Percentiles rank a stretch among this genome's conserved stretches.
Conservation (phyloP, 1,140 invertebrate species). For the Brachionus asplanchnoidis region DNA sequence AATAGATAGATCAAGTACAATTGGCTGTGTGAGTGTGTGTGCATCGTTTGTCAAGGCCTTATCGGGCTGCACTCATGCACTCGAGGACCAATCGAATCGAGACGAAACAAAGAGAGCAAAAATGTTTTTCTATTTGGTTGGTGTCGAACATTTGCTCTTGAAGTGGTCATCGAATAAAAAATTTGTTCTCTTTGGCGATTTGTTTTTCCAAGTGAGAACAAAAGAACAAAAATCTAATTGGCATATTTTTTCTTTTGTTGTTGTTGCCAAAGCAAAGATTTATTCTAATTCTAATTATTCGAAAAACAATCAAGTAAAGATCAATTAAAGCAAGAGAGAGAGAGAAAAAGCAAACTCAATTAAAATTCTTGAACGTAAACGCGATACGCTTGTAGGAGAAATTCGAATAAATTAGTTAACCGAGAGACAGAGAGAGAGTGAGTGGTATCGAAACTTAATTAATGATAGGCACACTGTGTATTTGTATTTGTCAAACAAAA, state of each 20-base stretch:
- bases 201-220: background rate
- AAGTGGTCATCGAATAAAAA: background rate
- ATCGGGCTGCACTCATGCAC: background rate
- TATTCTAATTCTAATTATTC: slow-evolving; percentile 25
- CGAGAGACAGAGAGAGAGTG: background rate
- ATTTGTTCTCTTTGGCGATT: background rate
- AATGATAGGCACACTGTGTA: background rate
- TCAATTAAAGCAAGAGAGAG: background rate
- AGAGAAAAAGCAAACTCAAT: background rate
- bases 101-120: background rate
- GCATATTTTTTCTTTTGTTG: background rate
- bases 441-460: slow-evolving; percentile 20
- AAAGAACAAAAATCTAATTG: background rate
- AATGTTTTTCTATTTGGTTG: background rate
- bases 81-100: background rate
- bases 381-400: slow-evolving; percentile 18
- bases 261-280: background rate
- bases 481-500: slow-evolving; percentile 30
- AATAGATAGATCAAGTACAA: background rate
- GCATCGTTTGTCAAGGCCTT: too few species aligned
- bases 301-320: slow-evolving; percentile 1
- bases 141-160: background rate
- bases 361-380: slow-evolving; percentile 24
- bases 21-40: background rate
- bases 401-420: background rate